Base-by-base conservation (phyloP, 2,797 vertebrate genomes). In the Gambelia wislizenii region DNA sequence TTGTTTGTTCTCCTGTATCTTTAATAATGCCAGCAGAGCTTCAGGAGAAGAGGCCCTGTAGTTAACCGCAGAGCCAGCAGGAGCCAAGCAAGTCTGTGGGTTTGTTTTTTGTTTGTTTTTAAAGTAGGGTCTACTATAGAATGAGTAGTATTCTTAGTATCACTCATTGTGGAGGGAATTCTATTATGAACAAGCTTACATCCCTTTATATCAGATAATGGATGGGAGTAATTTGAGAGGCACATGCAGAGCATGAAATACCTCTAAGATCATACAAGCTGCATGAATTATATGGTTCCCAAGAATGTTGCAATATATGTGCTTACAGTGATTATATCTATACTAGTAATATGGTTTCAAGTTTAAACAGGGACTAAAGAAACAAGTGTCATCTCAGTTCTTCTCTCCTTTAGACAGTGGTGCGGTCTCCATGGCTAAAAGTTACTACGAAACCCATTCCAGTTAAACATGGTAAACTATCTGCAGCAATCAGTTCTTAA, bases 1-100 rank as follows among this genome's bases (percentile, higher is more conserved):
- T 94, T 95, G 88, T 59, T 87, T 22, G 84, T 82, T 83, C 69
- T 94, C 89, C 93, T 92, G 91, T 81, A 94, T 87, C 83, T 5
- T 77, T 92, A 89, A 20, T 0, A 1, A 84, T 92, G 49, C 90
- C 79, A 93, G 61, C 80, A 44, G 39, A 44, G 0, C 0, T 76
- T 87, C 25, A 0, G 0, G 59, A 83, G 89, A 10, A 91, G 75
- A 47, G 47, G 54, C 76, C 83, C 87, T 52, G 47, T 20, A 44
- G 82, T 81, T 84, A 82, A 69, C 67, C 0, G 0, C 39, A 79
- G 84, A 67, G 79, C 49, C 83, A 69, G 42, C 39, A 89, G 87
- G 25, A 84, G 82, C 87, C 86, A 85, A 87, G 22, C 44, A 22
- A 30, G 59, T 77, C 36, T 1, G 0, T 22, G 27, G 83, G 0